phyloP scores from a whole-genome alignment of 2,797 vertebrate genomes.

The Lutjanus campechanus region DNA sequence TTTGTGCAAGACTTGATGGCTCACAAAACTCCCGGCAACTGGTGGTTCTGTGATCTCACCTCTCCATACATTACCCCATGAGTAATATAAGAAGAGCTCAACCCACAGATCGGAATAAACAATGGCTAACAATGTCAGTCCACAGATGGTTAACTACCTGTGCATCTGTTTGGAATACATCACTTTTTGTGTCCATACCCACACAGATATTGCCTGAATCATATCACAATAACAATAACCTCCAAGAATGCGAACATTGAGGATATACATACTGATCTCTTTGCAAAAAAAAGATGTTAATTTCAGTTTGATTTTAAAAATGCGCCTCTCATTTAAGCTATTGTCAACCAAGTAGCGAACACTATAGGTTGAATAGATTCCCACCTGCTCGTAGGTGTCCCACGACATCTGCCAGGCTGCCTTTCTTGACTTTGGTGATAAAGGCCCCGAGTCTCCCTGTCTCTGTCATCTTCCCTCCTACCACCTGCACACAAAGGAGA shows the following conservation, averaged over 20 bases:
- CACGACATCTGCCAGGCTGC: conserved; percentile 97
- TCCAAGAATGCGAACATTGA: not conserved
- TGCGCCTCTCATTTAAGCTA: not conserved
- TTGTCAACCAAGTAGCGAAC: not conserved
- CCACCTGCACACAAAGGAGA: conserved; percentile 87
- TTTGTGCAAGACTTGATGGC: not conserved
- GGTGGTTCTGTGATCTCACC: not conserved
- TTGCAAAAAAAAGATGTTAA: not conserved
- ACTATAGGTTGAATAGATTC: not conserved
- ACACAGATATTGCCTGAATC: not conserved
- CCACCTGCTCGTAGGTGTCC: conserved; percentile 97
- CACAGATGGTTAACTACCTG: not conserved
- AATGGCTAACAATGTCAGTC: not conserved
- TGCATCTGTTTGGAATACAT: not conserved
- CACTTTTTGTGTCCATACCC: not conserved
- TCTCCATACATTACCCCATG: not conserved
- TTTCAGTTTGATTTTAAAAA: not conserved
- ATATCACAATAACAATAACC: not conserved
- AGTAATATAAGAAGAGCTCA: not conserved
- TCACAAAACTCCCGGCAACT: not conserved
- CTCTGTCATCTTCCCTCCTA: conserved; percentile 99
- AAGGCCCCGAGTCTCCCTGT: conserved; percentile 97
- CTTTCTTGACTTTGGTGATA: conserved; percentile 99
- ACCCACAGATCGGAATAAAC: not conserved
- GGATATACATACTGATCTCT: not conserved